Conservation (phyloP, 2,113 vertebrate genomes). For the Plecotus auritus region DNA sequence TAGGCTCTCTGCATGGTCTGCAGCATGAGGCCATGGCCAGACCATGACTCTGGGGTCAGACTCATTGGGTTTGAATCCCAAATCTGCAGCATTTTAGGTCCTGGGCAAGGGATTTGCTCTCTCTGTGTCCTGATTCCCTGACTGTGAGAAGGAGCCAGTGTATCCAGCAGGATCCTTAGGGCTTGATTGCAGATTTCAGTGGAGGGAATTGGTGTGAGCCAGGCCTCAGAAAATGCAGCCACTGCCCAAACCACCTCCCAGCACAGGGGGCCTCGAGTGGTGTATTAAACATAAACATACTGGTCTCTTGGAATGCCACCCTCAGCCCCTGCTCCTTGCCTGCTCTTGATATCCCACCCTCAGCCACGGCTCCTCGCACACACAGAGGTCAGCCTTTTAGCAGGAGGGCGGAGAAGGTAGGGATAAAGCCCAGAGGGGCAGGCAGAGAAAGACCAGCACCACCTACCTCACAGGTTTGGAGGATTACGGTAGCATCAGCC, state of each 20-base stretch:
- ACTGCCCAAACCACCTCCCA: background rate
- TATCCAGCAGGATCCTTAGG: background rate
- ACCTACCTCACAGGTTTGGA: no score
- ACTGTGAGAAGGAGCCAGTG: background rate
- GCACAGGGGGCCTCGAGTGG: no score
- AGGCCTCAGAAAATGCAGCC: background rate
- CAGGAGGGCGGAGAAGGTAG: background rate
- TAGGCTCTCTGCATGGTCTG: background rate
- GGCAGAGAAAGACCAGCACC: background rate
- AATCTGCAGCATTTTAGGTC: background rate
- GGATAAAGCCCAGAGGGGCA: no score
- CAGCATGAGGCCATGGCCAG: background rate
- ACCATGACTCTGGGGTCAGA: background rate
- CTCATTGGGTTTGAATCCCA: background rate
- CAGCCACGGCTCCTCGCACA: rapidly evolving
- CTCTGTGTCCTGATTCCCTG: background rate
- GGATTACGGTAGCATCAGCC: background rate
- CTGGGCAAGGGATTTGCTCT: background rate
- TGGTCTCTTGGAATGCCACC: background rate
- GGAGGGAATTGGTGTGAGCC: background rate
- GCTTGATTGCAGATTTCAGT: background rate
- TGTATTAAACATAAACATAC: background rate
- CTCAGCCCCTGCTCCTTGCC: rapidly evolving
- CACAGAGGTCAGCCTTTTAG: background rate
- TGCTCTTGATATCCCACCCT: background rate